These are phyloP conservation scores for Trichechus manatus DNA, from an alignment of 2,113 vertebrate genomes.

Conservation along the genomic window DNA sequence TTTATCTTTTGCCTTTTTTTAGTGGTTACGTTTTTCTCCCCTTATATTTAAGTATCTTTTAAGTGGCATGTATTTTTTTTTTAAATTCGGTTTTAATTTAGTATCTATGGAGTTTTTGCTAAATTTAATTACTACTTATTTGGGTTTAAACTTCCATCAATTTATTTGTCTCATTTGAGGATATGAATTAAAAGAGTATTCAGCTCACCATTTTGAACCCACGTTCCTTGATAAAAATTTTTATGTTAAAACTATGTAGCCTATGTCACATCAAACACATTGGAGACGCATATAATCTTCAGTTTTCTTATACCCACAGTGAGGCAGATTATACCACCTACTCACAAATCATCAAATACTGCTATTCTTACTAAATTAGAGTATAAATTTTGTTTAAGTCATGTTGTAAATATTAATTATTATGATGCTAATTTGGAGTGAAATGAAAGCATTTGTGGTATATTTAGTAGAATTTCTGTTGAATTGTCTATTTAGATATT, in stretches of 20 bases:
- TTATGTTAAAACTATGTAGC: rapidly evolving
- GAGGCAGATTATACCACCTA: neutral
- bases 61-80: too few species aligned
- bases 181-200: neutral
- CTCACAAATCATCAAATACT: neutral
- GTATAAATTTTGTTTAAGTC: neutral
- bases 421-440: neutral
- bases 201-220: neutral
- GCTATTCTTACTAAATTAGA: neutral
- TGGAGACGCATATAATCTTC: neutral
- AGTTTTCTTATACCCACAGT: neutral
- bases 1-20: neutral
- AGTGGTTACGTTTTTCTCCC: neutral
- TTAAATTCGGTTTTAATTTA: neutral
- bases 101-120: neutral
- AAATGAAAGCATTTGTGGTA: neutral
- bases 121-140: neutral
- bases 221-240: neutral
- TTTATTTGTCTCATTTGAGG: neutral
- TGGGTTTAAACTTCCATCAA: neutral
- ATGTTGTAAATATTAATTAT: neutral
- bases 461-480: neutral
- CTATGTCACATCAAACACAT: too few species aligned
- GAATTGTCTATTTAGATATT: neutral
- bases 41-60: neutral